Conservation (phyloP, 2,888 invertebrate species). For the Antheraea assamensis region DNA sequence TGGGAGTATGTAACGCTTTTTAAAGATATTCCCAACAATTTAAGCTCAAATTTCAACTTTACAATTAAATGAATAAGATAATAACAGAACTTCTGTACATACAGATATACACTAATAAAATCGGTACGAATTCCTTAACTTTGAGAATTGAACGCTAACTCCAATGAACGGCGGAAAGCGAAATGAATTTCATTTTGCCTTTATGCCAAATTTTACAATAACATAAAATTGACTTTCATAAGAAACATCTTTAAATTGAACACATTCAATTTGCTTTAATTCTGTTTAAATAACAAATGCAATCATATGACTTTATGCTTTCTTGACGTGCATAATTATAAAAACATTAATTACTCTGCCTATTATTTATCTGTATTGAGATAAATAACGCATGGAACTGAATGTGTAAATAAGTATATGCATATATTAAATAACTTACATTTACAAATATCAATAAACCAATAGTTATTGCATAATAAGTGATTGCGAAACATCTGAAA, state of each 20-base stretch:
- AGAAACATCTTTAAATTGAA: neutral
- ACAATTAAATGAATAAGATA: constrained; percentile 52
- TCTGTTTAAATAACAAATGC: neutral
- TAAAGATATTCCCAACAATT: constrained; percentile 46
- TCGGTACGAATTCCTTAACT: constrained; percentile 49
- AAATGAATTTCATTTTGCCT: constrained; percentile 30
- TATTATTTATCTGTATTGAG: neutral
- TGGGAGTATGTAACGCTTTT: constrained; percentile 27
- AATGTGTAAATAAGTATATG: neutral
- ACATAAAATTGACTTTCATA: constrained; percentile 11
- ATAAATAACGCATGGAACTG: neutral
- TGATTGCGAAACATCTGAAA: neutral
- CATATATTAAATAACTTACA: neutral
- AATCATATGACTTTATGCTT: neutral
- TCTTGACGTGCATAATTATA: neutral
- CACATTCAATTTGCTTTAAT: neutral
- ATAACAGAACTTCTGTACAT: constrained; percentile 48
- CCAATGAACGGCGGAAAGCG: constrained; percentile 31
- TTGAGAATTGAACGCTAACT: constrained; percentile 50
- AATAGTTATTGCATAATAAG: neutral
- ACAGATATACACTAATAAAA: constrained; percentile 49
- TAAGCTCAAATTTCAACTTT: constrained; percentile 41
- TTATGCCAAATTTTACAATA: constrained; percentile 24
- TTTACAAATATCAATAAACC: neutral
- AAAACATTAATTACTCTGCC: neutral